phyloP scores from a whole-genome alignment of 1,140 invertebrate species.

The Saccostrea echinata region DNA sequence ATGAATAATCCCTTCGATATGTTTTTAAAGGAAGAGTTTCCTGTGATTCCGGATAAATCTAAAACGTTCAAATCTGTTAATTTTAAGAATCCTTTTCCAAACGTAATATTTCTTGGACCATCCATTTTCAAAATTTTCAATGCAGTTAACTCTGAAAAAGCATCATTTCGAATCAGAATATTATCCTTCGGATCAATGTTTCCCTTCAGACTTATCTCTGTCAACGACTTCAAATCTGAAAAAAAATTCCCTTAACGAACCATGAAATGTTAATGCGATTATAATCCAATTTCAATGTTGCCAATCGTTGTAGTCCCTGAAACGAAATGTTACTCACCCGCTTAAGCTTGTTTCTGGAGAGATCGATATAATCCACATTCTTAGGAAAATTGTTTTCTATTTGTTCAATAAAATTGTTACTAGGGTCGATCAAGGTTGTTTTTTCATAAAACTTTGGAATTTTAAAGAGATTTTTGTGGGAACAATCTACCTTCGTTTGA shows the following conservation, averaged over 20 bases:
- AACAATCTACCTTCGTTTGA: not conserved
- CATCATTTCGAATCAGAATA: not conserved
- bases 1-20: not conserved
- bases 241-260: not conserved
- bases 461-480: not conserved
- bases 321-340: not conserved
- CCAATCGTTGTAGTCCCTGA: not conserved
- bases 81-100: not conserved
- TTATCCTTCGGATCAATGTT: not conserved
- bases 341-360: not conserved
- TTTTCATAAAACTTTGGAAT: not conserved
- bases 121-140: not conserved
- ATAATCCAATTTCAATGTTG: not conserved
- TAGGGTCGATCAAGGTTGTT: not conserved
- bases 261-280: not conserved
- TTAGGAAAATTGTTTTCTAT: not conserved
- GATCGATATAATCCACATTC: not conserved
- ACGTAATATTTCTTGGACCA: not conserved
- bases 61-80: not conserved
- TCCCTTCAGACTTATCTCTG: not conserved
- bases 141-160: not conserved
- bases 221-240: not conserved
- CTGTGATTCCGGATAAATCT: conserved; percentile 14
- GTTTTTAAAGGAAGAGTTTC: not conserved
- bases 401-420: not conserved